A percentile compares a stretch with the other conserved stretches of the same genome.
phyloP scores from a whole-genome alignment of 2,113 vertebrate genomes.

The Oncorhynchus gorbuscha region DNA sequence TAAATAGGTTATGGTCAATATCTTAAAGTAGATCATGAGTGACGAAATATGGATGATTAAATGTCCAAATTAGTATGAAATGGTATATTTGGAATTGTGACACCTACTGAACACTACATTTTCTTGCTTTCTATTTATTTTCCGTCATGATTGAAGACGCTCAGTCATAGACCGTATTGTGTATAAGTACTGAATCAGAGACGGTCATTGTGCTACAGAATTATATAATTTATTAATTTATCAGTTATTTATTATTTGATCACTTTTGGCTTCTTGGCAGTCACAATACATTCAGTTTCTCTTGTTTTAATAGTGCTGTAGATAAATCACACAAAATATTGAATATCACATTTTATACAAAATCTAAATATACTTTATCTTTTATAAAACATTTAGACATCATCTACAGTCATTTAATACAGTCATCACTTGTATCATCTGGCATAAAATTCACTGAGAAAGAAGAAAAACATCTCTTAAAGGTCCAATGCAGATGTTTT shows the following conservation, averaged over 20 bases:
- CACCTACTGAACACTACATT: no score
- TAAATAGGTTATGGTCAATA: no score
- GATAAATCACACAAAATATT: slow-evolving; percentile 73
- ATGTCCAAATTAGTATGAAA: no score
- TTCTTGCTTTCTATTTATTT: no score
- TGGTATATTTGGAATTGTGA: no score
- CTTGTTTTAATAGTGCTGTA: slow-evolving; percentile 53
- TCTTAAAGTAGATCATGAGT: no score
- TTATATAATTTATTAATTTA: slow-evolving; percentile 58
- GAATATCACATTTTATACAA: slow-evolving; percentile 74
- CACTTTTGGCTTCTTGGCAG: slow-evolving; percentile 56
- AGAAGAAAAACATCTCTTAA: slow-evolving; percentile 61
- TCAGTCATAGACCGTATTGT: no score
- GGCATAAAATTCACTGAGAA: slow-evolving; percentile 68
- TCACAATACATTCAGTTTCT: slow-evolving; percentile 78
- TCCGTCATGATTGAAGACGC: no score
- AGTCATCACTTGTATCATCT: slow-evolving; percentile 42
- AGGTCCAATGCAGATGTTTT: no score
- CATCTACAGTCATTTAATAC: slow-evolving; percentile 53
- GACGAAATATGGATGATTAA: no score
- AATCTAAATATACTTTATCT: slow-evolving; percentile 60
- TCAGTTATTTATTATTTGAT: slow-evolving; percentile 52
- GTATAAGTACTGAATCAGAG: no score
- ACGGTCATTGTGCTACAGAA: slow-evolving; percentile 5
- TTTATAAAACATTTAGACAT: slow-evolving; percentile 79